Percentiles rank a stretch among this genome's conserved stretches.
Conservation (phyloP, 2,888 invertebrate species). For the Epinotia ramella region DNA sequence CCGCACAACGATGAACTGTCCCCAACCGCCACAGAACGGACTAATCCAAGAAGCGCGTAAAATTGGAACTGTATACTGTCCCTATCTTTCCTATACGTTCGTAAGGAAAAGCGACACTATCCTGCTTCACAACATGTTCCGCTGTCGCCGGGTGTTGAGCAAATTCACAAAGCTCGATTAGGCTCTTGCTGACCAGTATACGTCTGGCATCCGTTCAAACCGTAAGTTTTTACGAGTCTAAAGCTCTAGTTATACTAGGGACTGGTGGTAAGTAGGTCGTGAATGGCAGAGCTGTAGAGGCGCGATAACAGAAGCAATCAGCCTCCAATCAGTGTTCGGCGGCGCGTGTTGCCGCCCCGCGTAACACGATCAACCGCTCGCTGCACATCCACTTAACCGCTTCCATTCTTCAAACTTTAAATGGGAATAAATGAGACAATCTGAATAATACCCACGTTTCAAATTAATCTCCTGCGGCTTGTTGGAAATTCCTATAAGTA, state of each 20-base stretch:
- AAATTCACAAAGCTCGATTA: constrained; percentile 1
- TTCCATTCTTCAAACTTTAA: constrained; percentile 22
- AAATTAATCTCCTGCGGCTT: neutral
- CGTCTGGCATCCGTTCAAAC: neutral
- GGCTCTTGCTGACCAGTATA: neutral
- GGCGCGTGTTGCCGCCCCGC: constrained; percentile 61
- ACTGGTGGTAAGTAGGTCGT: neutral
- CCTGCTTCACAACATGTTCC: neutral
- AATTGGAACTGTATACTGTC: constrained; percentile 7
- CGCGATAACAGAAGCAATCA: constrained; percentile 62
- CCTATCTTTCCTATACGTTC: neutral
- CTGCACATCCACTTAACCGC: constrained; percentile 25
- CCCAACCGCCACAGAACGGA: neutral
- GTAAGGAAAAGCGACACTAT: constrained; percentile 16
- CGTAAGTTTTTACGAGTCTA: neutral
- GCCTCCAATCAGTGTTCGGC: constrained; percentile 67
- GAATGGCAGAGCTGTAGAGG: constrained; percentile 46
- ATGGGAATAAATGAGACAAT: neutral
- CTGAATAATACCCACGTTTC: neutral
- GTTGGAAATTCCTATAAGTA: neutral
- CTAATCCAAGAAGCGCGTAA: neutral
- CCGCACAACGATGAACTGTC: constrained; percentile 1
- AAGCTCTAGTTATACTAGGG: neutral
- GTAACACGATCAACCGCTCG: constrained; percentile 34
- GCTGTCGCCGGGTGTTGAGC: neutral